Conservation (phyloP, 1,140 invertebrate genomes). For the Phymorhynchus buccinoides region DNA sequence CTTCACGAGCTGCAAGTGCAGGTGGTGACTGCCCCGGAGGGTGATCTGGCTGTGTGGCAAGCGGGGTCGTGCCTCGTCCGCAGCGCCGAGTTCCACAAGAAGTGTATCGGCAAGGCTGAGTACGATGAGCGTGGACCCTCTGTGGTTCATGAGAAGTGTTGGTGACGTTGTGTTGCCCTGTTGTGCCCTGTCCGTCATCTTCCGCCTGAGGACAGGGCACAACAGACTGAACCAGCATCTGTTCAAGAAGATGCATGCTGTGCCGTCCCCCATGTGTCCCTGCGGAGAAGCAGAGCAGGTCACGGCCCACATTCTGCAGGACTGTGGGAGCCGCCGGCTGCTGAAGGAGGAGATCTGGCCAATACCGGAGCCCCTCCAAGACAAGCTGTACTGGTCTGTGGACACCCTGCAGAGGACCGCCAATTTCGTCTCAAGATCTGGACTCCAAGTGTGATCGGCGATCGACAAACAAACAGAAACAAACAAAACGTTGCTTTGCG, state of each 20-base stretch:
- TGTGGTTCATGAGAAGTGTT: constrained; percentile 1
- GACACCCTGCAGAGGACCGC: too few species aligned
- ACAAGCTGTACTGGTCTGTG: too few species aligned
- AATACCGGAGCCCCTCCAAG: too few species aligned
- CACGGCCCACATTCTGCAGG: not conserved
- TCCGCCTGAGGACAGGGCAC: too few species aligned
- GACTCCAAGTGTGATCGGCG: too few species aligned
- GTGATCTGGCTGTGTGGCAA: constrained; percentile 1
- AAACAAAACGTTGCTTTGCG: too few species aligned
- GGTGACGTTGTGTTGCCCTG: too few species aligned
- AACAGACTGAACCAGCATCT: not conserved
- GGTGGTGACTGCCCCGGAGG: not conserved
- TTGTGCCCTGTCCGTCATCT: not conserved
- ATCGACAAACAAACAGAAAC: too few species aligned
- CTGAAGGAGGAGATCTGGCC: too few species aligned
- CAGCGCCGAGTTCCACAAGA: not conserved
- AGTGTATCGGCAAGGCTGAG: not conserved
- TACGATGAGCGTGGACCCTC: constrained; percentile 14
- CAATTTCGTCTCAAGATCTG: too few species aligned
- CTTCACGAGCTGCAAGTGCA: not conserved
- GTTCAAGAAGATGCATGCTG: not conserved
- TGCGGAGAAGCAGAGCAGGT: not conserved
- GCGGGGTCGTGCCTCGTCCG: not conserved
- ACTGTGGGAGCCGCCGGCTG: too few species aligned
- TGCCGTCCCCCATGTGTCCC: not conserved